Conservation (phyloP, 2,113 vertebrate genomes). For the Suricata suricatta region DNA sequence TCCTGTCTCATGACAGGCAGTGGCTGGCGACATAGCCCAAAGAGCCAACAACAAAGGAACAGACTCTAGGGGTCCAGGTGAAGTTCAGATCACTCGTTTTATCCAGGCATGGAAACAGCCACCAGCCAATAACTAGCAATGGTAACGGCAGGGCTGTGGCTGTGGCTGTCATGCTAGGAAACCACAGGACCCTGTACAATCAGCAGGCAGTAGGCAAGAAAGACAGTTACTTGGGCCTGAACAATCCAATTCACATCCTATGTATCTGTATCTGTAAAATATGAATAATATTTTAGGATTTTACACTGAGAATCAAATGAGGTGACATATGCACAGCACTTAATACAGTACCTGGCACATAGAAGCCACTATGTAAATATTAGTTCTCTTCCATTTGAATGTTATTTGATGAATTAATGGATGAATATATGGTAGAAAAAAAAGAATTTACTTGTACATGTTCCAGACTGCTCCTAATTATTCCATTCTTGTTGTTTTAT, state of each 20-base stretch:
- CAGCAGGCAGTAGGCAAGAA: not conserved
- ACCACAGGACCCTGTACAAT: not conserved
- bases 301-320: not conserved
- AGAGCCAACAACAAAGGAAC: not conserved
- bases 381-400: not conserved
- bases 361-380: not conserved
- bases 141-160: not conserved
- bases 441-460: not conserved
- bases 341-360: not conserved
- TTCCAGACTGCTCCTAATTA: not conserved
- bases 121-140: not conserved
- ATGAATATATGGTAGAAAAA: not conserved
- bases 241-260: not conserved
- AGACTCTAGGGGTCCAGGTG: not conserved
- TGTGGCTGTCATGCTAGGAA: not conserved
- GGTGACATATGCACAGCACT: not conserved
- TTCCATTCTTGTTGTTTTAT: not conserved
- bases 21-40: not conserved
- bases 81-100: not conserved
- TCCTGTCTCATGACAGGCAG: not conserved
- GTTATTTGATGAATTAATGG: not conserved
- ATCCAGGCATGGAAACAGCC: not conserved
- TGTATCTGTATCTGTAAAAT: not conserved
- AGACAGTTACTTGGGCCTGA: not conserved
- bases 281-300: not conserved